phyloP scores from a whole-genome alignment of 2,888 invertebrate species.

The Pyrgus malvae region DNA sequence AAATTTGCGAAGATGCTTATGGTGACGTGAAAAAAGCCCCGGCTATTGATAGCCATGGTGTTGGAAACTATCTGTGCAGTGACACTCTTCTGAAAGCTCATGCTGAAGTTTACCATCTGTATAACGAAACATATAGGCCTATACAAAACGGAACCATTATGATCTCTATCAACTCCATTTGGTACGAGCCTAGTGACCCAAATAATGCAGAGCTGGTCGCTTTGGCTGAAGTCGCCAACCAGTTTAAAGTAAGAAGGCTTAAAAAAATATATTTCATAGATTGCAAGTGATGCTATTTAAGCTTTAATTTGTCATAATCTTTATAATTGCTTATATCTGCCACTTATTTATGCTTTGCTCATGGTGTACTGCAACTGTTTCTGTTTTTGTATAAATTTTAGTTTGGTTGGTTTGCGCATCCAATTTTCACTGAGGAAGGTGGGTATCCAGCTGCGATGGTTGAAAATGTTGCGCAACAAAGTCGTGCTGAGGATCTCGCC shows the following conservation, averaged over 20 bases:
- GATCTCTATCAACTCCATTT: slow-evolving; percentile 79
- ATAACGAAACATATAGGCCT: slow-evolving; percentile 81
- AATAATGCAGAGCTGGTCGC: slow-evolving; percentile 63
- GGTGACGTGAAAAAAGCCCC: slow-evolving; percentile 78
- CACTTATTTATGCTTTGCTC: too few species aligned
- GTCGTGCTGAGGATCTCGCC: slow-evolving; percentile 62
- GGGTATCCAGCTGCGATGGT: slow-evolving; percentile 76
- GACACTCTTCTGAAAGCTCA: slow-evolving; percentile 85
- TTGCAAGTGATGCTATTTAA: background rate
- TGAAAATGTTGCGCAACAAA: slow-evolving; percentile 67
- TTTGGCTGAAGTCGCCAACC: slow-evolving; percentile 74
- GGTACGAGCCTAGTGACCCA: slow-evolving; percentile 74
- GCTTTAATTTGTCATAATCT: background rate
- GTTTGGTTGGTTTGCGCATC: slow-evolving; percentile 81
- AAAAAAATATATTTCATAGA: too few species aligned
- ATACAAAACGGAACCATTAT: slow-evolving; percentile 79
- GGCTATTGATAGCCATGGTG: slow-evolving; percentile 78
- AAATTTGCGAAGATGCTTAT: slow-evolving; percentile 78
- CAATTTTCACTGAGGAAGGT: slow-evolving; percentile 73
- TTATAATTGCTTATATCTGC: too few species aligned
- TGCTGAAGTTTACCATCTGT: slow-evolving; percentile 84
- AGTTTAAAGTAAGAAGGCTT: slow-evolving; percentile 71
- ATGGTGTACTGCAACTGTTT: too few species aligned
- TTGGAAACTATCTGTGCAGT: slow-evolving; percentile 84
- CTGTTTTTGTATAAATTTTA: too few species aligned